Evolutionary conservation across 1,140 invertebrate genomes (phyloP).

Genomic region (Cydia fagiglandana): DNA sequence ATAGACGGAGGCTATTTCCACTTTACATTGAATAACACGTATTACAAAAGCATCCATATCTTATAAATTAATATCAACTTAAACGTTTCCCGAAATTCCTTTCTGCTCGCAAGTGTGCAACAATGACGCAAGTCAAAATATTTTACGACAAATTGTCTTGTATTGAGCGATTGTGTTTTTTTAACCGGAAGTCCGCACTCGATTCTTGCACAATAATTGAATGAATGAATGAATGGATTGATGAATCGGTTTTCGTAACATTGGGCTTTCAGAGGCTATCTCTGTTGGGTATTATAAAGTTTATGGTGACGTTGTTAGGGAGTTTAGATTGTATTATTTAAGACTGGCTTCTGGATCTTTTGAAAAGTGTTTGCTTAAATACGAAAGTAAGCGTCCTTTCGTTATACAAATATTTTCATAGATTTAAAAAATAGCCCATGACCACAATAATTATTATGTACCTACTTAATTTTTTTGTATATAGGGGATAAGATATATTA

Average conservation of each 20-base stretch:
- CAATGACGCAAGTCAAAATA: conserved; percentile 66
- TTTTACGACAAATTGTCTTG: conserved; percentile 61
- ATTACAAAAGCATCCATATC: neutral
- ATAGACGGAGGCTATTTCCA: neutral
- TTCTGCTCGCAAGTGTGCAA: conserved; percentile 60
- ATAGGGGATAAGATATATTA: too few species aligned
- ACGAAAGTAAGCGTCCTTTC: neutral
- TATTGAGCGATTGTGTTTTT: conserved; percentile 35
- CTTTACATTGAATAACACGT: neutral
- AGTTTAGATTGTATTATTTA: neutral
- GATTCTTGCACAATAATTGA: conserved; percentile 34
- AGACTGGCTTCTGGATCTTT: neutral
- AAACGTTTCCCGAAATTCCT: conserved; percentile 53
- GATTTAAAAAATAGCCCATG: neutral
- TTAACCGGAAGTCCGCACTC: conserved; percentile 54
- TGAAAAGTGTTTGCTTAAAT: neutral
- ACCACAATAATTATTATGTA: too few species aligned
- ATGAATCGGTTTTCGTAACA: conserved; percentile 21
- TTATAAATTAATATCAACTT: conserved; percentile 26
- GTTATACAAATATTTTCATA: neutral
- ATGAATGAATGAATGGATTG: conserved; percentile 26
- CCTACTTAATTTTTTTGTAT: too few species aligned
- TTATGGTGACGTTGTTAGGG: neutral
- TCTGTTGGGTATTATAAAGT: conserved; percentile 6
- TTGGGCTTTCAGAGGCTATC: conserved; percentile 33